Evolutionary conservation across 1,140 invertebrate species (phyloP).

Genomic region (Aphelinus certus): DNA sequence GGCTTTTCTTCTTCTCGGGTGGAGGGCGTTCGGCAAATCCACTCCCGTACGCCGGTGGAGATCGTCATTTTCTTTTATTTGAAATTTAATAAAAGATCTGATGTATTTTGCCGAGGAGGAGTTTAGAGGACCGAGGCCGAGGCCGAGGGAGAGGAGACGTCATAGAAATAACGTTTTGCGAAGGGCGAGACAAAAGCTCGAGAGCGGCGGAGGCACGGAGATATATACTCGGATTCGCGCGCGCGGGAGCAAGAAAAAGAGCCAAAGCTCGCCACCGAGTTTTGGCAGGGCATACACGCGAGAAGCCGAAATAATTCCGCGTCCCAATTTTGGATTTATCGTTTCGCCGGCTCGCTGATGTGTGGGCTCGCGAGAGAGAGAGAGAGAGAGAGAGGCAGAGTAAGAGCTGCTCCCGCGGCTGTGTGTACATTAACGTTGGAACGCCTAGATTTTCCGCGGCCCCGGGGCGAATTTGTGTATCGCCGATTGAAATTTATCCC

Average conservation of each 20-base stretch:
- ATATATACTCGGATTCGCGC: too few relatives aligned
- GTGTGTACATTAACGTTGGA: too few relatives aligned
- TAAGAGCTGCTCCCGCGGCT: too few relatives aligned
- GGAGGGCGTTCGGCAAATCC: background rate
- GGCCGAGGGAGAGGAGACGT: background rate
- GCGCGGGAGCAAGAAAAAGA: background rate
- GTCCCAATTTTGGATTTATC: slow-evolving; percentile 26
- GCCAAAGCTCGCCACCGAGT: background rate
- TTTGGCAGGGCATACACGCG: slow-evolving; percentile 1
- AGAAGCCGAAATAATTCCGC: slow-evolving; percentile 28
- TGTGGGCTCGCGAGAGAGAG: background rate
- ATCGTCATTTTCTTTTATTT: slow-evolving; percentile 24
- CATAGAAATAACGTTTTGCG: slow-evolving; percentile 4
- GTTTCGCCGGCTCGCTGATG: slow-evolving; percentile 6
- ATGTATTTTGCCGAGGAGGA: slow-evolving; percentile 8
- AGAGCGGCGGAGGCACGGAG: too few relatives aligned
- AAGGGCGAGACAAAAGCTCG: background rate
- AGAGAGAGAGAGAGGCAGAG: too few relatives aligned
- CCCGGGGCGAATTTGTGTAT: too few relatives aligned
- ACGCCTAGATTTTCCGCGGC: too few relatives aligned
- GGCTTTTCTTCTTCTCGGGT: background rate
- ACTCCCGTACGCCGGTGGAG: background rate
- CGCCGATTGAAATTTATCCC: too few relatives aligned
- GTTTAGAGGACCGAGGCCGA: slow-evolving; percentile 4
- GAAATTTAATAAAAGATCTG: slow-evolving; percentile 28